A percentile compares a stretch with the other conserved stretches of the same genome.
phyloP scores from a whole-genome alignment of 2,113 vertebrate species.

The Petaurus breviceps region DNA sequence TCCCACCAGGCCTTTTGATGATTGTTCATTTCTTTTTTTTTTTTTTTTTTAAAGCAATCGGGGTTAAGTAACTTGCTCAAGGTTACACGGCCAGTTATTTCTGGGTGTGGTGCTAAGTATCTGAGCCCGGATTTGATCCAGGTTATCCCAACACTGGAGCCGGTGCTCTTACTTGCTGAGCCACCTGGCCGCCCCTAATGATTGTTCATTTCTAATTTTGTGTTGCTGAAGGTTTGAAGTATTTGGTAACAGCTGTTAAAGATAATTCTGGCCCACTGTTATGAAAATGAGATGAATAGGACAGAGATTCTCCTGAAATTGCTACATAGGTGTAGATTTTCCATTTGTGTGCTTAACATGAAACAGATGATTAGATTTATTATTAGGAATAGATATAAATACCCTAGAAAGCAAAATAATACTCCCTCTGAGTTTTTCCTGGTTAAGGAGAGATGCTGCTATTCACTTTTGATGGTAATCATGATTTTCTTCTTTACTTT shows the following conservation, averaged over 20 bases:
- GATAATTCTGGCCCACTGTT: background rate
- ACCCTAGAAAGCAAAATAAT: background rate
- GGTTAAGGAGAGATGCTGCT: background rate
- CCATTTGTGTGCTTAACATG: background rate
- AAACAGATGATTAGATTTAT: slow-evolving; percentile 25
- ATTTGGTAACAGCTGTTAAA: background rate
- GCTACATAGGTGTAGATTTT: slow-evolving; percentile 4
- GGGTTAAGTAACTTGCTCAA: no score
- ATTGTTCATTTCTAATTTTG: background rate
- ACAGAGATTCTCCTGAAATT: background rate
- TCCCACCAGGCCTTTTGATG: background rate
- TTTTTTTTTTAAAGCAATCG: no score
- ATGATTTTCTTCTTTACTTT: slow-evolving; percentile 29
- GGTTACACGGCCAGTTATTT: no score
- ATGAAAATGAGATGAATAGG: background rate
- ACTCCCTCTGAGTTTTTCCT: background rate
- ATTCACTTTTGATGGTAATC: slow-evolving; percentile 21
- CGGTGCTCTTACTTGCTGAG: no score
- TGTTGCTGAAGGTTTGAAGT: background rate
- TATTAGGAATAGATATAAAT: background rate
- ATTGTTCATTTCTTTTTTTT: background rate
- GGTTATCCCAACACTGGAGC: no score
- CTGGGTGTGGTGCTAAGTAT: no score
- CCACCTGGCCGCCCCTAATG: no score
- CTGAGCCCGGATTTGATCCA: no score